A percentile compares a stretch with the other conserved stretches of the same genome.
These are phyloP conservation scores for Drosophila setifemur DNA, from an alignment of 1,140 invertebrate species.

Conservation along the genomic window DNA sequence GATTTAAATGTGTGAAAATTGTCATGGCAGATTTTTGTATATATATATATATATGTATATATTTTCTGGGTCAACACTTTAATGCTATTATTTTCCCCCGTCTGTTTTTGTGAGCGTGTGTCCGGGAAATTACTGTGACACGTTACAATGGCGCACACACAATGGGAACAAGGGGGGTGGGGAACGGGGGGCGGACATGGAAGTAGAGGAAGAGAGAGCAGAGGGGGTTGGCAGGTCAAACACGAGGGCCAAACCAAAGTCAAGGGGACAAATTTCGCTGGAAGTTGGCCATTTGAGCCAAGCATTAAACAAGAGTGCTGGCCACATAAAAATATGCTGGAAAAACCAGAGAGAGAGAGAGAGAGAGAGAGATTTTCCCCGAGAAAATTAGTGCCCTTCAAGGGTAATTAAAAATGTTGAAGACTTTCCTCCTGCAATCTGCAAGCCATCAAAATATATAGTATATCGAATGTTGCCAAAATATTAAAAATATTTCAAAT, in stretches of 20 bases:
- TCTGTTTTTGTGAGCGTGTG: not conserved
- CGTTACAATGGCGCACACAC: conserved; percentile 9
- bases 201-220: not conserved
- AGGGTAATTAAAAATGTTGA: too few species aligned
- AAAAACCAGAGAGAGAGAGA: too few species aligned
- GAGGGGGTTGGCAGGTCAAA: conserved; percentile 18
- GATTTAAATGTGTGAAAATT: too few species aligned
- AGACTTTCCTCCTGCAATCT: too few species aligned
- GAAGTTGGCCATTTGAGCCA: conserved; percentile 16
- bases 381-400: conserved; percentile 20
- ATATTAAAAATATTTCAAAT: too few species aligned
- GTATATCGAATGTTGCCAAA: too few species aligned
- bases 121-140: conserved; percentile 24
- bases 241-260: conserved; percentile 5
- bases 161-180: not conserved
- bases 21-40: too few species aligned
- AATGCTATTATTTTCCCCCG: too few species aligned
- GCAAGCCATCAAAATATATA: too few species aligned
- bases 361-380: too few species aligned
- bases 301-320: conserved; percentile 27
- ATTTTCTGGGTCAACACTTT: too few species aligned
- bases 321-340: conserved; percentile 11
- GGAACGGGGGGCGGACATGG: not conserved
- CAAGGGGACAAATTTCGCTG: conserved; percentile 10
- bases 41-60: too few species aligned